These are phyloP conservation scores for Atethmia centrago DNA, from an alignment of 2,888 invertebrate species.

Conservation along the genomic window DNA sequence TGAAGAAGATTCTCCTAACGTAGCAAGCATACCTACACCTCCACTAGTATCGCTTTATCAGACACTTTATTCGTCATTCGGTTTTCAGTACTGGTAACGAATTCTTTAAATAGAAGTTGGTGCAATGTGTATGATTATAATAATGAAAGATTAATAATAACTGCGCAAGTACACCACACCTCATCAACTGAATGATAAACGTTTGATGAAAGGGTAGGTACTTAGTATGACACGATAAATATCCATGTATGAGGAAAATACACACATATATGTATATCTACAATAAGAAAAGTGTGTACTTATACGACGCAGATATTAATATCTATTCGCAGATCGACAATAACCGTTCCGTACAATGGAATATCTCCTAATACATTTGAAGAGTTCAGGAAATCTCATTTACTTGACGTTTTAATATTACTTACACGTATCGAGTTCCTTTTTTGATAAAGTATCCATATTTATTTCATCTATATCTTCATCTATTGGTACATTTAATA, in stretches of 20 bases:
- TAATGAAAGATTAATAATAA: conserved; percentile 18
- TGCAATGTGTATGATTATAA: not conserved
- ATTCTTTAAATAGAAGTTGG: not conserved
- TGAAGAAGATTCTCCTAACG: not conserved
- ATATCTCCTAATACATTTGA: conserved; percentile 51
- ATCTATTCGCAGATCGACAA: conserved; percentile 50
- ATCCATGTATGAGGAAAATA: conserved; percentile 35
- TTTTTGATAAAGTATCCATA: conserved; percentile 1
- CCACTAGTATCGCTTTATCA: not conserved
- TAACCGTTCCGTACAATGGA: conserved; percentile 47
- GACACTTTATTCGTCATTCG: not conserved
- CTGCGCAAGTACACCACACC: not conserved
- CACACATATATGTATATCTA: not conserved
- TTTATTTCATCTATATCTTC: no score
- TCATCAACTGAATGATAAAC: conserved; percentile 2
- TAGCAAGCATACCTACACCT: not conserved
- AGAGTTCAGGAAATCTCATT: conserved; percentile 59
- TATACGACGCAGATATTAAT: conserved; percentile 49
- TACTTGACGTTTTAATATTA: conserved; percentile 59
- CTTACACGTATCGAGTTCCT: conserved; percentile 46
- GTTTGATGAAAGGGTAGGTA: conserved; percentile 25
- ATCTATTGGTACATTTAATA: no score
- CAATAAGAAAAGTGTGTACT: conserved; percentile 27
- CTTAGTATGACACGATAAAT: no score
- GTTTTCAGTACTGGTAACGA: not conserved